phyloP scores from a whole-genome alignment of 2,113 vertebrate species.

The Neolamprologus modestus region DNA sequence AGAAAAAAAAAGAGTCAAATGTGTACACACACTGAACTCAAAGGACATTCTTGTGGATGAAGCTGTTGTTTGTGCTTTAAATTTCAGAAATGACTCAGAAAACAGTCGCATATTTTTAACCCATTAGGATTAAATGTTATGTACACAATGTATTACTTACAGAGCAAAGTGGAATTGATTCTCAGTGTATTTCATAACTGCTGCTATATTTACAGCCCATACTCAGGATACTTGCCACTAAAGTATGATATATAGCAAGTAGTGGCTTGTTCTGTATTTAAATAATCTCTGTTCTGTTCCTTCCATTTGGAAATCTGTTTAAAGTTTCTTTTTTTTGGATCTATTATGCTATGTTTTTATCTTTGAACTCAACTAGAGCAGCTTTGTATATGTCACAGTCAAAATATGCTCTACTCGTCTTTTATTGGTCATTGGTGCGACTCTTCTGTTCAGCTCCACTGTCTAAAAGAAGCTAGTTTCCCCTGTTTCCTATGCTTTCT shows the following conservation, averaged over 20 bases:
- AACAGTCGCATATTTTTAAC: fast-evolving
- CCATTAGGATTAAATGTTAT: not conserved
- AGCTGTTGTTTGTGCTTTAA: not conserved
- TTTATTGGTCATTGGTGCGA: fast-evolving
- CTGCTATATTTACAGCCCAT: not conserved
- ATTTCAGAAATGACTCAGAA: not conserved
- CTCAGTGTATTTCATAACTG: no score
- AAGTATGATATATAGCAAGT: not conserved
- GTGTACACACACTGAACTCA: not conserved
- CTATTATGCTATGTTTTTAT: not conserved
- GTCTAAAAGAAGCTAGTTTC: not conserved
- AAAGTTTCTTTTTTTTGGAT: not conserved
- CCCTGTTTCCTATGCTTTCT: not conserved
- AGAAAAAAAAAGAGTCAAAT: not conserved
- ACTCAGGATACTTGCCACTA: not conserved
- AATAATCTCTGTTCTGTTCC: not conserved
- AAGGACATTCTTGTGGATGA: not conserved
- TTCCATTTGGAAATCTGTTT: not conserved
- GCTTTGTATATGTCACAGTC: not conserved
- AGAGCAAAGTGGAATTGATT: not conserved
- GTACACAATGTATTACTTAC: not conserved
- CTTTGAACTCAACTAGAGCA: not conserved
- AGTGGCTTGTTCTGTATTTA: not conserved
- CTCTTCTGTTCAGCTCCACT: not conserved
- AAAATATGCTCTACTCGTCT: fast-evolving